Conservation (phyloP, 2,888 invertebrate genomes). For the Eupithecia tripunctaria region DNA sequence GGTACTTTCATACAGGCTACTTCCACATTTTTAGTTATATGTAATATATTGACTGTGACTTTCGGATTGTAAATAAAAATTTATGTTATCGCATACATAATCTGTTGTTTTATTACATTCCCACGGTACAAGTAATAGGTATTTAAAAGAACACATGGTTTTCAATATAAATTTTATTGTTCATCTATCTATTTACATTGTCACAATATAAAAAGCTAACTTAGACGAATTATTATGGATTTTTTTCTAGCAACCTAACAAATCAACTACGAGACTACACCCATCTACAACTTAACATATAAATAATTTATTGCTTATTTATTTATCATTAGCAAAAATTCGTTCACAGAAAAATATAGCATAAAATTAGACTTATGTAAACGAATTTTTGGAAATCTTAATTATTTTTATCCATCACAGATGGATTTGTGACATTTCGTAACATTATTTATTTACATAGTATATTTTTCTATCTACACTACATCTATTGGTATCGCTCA, state of each 20-base stretch:
- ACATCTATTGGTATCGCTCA: constrained; percentile 62
- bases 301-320: constrained; percentile 68
- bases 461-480: constrained; percentile 63
- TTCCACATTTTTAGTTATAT: constrained; percentile 62
- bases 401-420: constrained; percentile 56
- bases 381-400: constrained; percentile 29
- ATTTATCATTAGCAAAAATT: constrained; percentile 42
- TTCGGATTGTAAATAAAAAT: constrained; percentile 83
- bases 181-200: constrained; percentile 68
- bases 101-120: constrained; percentile 54
- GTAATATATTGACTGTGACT: constrained; percentile 75
- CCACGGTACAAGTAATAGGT: background rate
- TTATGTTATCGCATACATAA: constrained; percentile 75
- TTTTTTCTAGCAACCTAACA: constrained; percentile 55
- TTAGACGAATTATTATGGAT: constrained; percentile 66
- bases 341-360: constrained; percentile 48
- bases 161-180: constrained; percentile 55
- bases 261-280: constrained; percentile 47
- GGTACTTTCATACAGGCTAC: constrained; percentile 68
- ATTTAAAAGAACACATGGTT: constrained; percentile 10
- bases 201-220: constrained; percentile 61
- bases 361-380: constrained; percentile 18
- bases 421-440: constrained; percentile 61
- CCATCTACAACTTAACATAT: constrained; percentile 57
- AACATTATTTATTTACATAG: constrained; percentile 59